phyloP scores from a whole-genome alignment of 2,113 vertebrate genomes.

The Zeus faber region DNA sequence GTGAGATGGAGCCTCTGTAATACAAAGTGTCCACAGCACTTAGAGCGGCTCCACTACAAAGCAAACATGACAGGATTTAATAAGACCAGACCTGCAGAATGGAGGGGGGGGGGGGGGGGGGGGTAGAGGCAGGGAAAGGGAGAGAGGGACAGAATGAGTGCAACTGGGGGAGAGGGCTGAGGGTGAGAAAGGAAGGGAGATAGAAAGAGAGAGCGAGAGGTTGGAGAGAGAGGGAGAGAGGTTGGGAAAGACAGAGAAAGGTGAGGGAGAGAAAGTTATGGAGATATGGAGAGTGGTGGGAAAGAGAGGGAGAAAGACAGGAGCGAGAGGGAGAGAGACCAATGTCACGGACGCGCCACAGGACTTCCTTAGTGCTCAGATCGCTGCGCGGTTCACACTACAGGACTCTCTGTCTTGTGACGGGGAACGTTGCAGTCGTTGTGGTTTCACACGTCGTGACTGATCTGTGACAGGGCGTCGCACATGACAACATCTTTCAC shows the following conservation, averaged over 20 bases:
- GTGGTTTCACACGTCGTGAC: too few species aligned
- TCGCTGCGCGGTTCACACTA: too few species aligned
- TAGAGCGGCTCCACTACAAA: constrained; percentile 48
- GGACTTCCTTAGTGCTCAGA: too few species aligned
- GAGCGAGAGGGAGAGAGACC: too few species aligned
- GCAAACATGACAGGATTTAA: constrained; percentile 72
- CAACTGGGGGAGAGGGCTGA: neutral
- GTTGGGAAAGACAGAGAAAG: neutral
- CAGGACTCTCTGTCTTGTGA: too few species aligned
- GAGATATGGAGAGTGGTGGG: constrained; percentile 9
- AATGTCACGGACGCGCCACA: too few species aligned
- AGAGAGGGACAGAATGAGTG: too few species aligned
- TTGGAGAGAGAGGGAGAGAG: neutral
- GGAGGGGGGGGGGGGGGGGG: constrained; percentile 19
- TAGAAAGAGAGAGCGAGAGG: neutral
- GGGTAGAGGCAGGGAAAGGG: neutral
- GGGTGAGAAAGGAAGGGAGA: neutral
- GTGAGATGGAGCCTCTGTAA: constrained; percentile 73
- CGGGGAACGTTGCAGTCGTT: too few species aligned
- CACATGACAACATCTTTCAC: too few species aligned
- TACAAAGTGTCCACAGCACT: constrained; percentile 73
- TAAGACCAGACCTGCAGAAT: constrained; percentile 42
- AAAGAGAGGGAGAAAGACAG: too few species aligned
- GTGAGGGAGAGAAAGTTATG: neutral
- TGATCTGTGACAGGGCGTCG: too few species aligned